Evolutionary conservation across 2,888 invertebrate genomes (phyloP).

Genomic region (Acleris emargana): DNA sequence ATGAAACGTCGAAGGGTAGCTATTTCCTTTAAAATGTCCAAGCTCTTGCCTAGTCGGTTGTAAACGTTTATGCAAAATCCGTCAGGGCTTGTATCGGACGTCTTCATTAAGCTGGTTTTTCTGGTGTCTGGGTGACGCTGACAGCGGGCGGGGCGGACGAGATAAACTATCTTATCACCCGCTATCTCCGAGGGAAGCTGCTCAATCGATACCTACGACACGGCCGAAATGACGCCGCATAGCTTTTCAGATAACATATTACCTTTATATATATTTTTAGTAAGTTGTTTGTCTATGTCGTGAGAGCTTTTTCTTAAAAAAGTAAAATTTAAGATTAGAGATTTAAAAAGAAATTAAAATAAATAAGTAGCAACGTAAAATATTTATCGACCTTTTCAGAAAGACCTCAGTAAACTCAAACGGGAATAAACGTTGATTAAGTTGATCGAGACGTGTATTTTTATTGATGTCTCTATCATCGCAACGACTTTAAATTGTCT

Average conservation of each 20-base stretch:
- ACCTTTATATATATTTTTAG: slow-evolving; percentile 3
- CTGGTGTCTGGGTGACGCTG: slow-evolving; percentile 52
- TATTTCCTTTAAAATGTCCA: slow-evolving; percentile 18
- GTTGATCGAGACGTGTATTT: slow-evolving; percentile 40
- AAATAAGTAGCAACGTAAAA: background rate
- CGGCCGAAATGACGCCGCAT: slow-evolving; percentile 13
- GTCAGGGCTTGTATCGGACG: slow-evolving; percentile 45
- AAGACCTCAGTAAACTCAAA: too few relatives aligned
- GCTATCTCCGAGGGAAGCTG: slow-evolving; percentile 65
- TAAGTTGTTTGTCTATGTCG: background rate
- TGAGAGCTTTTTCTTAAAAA: background rate
- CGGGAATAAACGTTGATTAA: too few relatives aligned
- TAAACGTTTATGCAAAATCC: slow-evolving; percentile 34
- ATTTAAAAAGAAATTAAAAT: background rate
- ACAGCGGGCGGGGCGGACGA: slow-evolving; percentile 53
- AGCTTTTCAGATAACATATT: slow-evolving; percentile 20
- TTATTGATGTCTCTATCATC: slow-evolving; percentile 60
- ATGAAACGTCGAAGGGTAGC: background rate
- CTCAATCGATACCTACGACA: slow-evolving; percentile 60
- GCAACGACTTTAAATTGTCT: slow-evolving; percentile 70
- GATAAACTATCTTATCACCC: slow-evolving; percentile 75
- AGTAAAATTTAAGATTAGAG: background rate
- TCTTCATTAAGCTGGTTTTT: slow-evolving; percentile 50
- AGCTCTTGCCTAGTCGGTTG: slow-evolving; percentile 2
- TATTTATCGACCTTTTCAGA: too few relatives aligned